Conservation (phyloP, 2,797 vertebrate species). For the Mus minutoides region DNA sequence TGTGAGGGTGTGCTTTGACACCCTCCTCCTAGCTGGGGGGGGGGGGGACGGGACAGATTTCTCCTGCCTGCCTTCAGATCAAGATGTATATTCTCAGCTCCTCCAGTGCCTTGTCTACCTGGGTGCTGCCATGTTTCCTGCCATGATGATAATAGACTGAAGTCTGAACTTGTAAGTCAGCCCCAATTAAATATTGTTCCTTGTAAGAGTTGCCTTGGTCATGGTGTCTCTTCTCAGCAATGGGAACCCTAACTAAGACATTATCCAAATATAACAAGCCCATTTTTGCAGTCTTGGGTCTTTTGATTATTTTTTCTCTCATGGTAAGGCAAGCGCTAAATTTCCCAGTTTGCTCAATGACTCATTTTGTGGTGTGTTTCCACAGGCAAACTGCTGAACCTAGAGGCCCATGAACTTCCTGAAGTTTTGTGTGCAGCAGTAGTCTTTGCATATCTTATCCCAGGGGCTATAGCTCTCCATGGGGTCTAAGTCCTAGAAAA, state of each 20-base stretch:
- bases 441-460: background rate
- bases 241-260: background rate
- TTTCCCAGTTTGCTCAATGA: conserved; percentile 13
- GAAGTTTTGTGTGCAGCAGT: conserved; percentile 4
- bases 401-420: background rate
- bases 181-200: background rate
- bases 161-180: background rate
- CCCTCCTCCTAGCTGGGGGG: background rate
- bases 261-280: conserved; percentile 50
- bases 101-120: background rate
- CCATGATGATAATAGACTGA: background rate
- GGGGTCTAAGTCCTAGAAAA: conserved; percentile 1
- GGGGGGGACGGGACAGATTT: background rate
- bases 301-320: conserved; percentile 12
- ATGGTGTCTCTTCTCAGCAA: background rate
- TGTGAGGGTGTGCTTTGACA: background rate
- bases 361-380: background rate
- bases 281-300: background rate
- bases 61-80: background rate
- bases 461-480: background rate
- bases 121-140: background rate
- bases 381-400: conserved; percentile 10
- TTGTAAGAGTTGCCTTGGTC: background rate
- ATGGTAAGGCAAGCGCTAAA: background rate
- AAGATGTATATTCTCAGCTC: background rate